Evolutionary conservation across 2,888 invertebrate genomes (phyloP), one percentile per base, ranked within the genome.

Genomic region (Tupiocoris notatus): DNA sequence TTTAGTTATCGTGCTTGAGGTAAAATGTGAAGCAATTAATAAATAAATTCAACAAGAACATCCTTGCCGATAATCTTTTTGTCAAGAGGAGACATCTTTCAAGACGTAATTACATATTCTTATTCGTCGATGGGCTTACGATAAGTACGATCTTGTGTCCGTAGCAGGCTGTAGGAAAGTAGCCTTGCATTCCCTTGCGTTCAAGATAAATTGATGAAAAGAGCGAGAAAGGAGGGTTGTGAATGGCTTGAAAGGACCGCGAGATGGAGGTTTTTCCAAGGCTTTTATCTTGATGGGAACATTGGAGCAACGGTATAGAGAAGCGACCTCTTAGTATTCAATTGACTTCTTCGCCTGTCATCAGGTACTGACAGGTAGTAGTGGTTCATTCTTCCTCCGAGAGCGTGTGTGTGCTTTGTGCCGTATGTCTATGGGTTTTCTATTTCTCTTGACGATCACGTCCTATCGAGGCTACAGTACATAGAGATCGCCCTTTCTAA

Each of bases 281-380:
- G 39, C 39, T 39, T 39, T 39, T 39, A 39, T 39, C 39, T 39
- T 39, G 39, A 39, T 39, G 12, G 39, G 39, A 39, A 12, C 39
- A 39, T 7, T 39, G 39, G 39, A 39, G 39, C 39, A 39, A 7
- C 39, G 39, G 39, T 39, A 39, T 39, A 39, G 39, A 39, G 39
- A 39, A 39, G 39, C 3, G 39, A 39, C 39, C 39, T 39, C 12
- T 39, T 39, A 39, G 39, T 39, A 67, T 67, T 67, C 57, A 67
- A 67, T 67, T 54, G 67, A 2, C 20, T 20, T 20, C 67, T 57
- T 67, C 56, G 57, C 56, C 56, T 57, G 67, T 67, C 57, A 56
- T 67, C 57, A 57, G 57, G 17, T 65, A 23, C 54, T 67, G 67
- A 57, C 67, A 57, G 67, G 67, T 67, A 67, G 67, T 54, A 56